These are phyloP conservation scores for Entomyzon cyanotis DNA, from an alignment of 2,113 vertebrate genomes.

Conservation along the genomic window DNA sequence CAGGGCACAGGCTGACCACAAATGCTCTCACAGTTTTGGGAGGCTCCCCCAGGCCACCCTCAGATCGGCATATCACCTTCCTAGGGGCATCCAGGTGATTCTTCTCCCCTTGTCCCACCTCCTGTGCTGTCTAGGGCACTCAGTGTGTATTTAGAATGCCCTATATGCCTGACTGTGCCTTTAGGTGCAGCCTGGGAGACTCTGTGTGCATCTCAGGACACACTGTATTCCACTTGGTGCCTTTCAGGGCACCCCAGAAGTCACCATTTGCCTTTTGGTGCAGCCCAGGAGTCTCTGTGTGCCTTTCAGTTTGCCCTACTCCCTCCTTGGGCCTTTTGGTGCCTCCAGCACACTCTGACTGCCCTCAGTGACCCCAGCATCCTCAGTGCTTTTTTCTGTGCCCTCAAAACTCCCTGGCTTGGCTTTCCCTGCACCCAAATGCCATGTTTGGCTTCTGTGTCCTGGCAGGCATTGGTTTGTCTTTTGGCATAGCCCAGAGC, in stretches of 20 bases:
- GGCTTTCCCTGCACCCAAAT: neutral
- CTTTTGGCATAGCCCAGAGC: neutral
- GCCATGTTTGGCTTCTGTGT: neutral
- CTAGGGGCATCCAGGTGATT: neutral
- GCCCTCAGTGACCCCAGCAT: neutral
- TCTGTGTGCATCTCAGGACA: neutral
- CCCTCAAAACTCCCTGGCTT: neutral
- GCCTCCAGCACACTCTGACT: neutral
- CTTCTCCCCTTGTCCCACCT: neutral
- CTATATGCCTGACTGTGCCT: rapidly evolving
- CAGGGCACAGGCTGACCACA: rapidly evolving
- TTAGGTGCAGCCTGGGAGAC: neutral
- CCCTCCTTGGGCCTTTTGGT: neutral
- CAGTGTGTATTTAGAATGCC: neutral
- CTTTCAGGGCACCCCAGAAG: neutral
- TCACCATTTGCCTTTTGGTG: neutral
- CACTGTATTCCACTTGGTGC: neutral
- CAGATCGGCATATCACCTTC: neutral
- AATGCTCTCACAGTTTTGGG: neutral
- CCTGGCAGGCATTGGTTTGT: neutral
- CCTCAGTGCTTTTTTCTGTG: neutral
- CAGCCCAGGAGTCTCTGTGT: neutral
- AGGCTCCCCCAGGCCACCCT: neutral
- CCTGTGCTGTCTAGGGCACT: neutral
- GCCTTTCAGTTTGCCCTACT: neutral